Base-by-base conservation (phyloP, 2,888 invertebrate species). In the Troides oblongomaculatus region DNA sequence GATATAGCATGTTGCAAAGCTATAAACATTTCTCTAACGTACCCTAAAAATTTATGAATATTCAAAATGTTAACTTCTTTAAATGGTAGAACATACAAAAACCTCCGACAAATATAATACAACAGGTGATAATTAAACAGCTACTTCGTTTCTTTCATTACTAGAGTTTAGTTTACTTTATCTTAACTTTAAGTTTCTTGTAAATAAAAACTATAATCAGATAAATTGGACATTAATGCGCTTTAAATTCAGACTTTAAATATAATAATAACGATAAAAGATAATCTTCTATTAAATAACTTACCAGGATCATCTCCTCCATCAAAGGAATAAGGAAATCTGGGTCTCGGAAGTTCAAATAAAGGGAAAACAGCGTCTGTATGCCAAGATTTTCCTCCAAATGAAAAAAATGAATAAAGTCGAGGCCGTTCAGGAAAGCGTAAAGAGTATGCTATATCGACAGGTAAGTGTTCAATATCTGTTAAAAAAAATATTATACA, bases 331-430 rank as follows among this genome's bases (percentile, higher is more conserved):
- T 10, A 76, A 60, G 96, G 86, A 23, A 95, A 96, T 73, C 97
- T 87, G 0, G 97, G 97, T 2, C 97, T 97, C 2, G 94, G 91
- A 2, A 84, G 77, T 81, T 94, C 95, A 81, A 94, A 95, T 50
- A 90, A 74, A 0, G 95, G 95, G 84, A 95, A 97, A 61, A 95
- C 83, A 5, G 93, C 80, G 78, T 95, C 94, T 0, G 97, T 97
- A 21, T 93, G 89, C 97, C 97, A 97, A 63, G 83, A 75, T n/a
- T 80, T 80, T 30, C 80, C 75, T 62, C 84, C 81, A 8, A 10
- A 77, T 78, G 75, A 72, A 64, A 74, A 86, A 72, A 90, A 84
- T 23, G 89, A 83, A 78, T 85, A 83, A n/a, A 83, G 72, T 36
- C 95, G 90, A 50, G 94, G 91, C 77, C 95, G 94, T 64, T 94